Evolutionary conservation across 2,113 vertebrate species (phyloP).

Genomic region (Paracanthobrama guichenoti): DNA sequence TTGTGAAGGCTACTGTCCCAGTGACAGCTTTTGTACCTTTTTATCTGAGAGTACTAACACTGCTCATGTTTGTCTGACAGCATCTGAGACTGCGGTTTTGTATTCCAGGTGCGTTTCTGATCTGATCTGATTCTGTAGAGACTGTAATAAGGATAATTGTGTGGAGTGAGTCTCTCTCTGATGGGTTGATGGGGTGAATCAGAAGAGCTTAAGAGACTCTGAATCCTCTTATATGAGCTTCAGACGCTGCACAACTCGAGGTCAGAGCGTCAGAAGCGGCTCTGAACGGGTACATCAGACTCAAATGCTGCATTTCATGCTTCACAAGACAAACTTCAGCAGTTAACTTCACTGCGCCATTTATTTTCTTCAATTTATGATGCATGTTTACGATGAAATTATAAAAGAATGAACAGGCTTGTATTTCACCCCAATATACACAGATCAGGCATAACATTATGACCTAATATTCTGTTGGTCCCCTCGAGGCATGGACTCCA

Average conservation of each 20-base stretch:
- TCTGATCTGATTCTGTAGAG: background rate
- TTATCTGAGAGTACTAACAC: no score
- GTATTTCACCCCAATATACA: background rate
- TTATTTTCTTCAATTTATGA: background rate
- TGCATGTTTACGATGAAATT: background rate
- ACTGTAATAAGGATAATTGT: background rate
- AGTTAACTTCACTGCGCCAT: background rate
- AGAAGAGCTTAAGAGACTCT: background rate
- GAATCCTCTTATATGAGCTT: background rate
- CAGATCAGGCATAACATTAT: no score
- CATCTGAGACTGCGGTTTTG: background rate
- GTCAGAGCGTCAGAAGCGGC: background rate
- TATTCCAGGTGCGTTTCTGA: constrained; percentile 1
- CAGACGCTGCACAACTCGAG: background rate
- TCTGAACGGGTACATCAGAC: background rate
- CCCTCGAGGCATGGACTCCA: no score
- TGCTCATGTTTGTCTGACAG: background rate
- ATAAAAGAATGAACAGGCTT: background rate
- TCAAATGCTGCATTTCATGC: background rate
- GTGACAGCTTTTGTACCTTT: no score
- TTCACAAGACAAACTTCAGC: background rate
- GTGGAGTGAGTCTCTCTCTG: no score
- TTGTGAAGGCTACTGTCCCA: no score
- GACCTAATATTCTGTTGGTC: no score
- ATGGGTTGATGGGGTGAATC: background rate